Percentiles rank a stretch among this genome's conserved stretches.
These are phyloP conservation scores for Cephonodes hylas DNA, from an alignment of 2,888 invertebrate genomes.

Conservation along the genomic window DNA sequence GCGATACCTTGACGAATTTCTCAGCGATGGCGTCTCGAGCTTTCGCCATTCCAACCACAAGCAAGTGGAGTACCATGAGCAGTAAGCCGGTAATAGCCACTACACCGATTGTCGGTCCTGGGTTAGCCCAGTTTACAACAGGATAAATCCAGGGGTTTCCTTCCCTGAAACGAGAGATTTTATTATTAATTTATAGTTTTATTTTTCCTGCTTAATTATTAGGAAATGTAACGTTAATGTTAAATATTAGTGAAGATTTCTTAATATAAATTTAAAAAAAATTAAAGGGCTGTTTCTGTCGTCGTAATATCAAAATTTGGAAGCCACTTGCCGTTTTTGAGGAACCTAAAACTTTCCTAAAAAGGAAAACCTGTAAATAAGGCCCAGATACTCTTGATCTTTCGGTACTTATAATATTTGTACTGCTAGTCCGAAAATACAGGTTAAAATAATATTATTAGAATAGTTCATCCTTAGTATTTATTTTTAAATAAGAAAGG, in stretches of 20 bases:
- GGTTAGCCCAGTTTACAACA: conserved; percentile 87
- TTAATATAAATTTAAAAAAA: too few relatives aligned
- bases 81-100: conserved; percentile 84
- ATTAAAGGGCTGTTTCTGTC: too few relatives aligned
- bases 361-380: too few relatives aligned
- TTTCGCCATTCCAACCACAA: conserved; percentile 79
- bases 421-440: too few relatives aligned
- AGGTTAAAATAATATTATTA: background rate
- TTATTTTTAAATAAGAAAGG: background rate
- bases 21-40: conserved; percentile 59
- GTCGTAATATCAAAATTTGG: too few relatives aligned
- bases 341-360: too few relatives aligned
- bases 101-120: conserved; percentile 81
- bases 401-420: too few relatives aligned
- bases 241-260: too few relatives aligned
- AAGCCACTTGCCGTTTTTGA: too few relatives aligned
- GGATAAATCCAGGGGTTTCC: conserved; percentile 87
- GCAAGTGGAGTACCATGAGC: conserved; percentile 81
- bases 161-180: conserved; percentile 63
- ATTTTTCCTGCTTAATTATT: background rate
- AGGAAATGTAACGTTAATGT: too few relatives aligned
- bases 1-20: conserved; percentile 39
- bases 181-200: background rate
- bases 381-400: too few relatives aligned
- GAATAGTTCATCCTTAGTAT: background rate